phyloP scores from a whole-genome alignment of 2,888 invertebrate species.

The Electrophaes corylata region DNA sequence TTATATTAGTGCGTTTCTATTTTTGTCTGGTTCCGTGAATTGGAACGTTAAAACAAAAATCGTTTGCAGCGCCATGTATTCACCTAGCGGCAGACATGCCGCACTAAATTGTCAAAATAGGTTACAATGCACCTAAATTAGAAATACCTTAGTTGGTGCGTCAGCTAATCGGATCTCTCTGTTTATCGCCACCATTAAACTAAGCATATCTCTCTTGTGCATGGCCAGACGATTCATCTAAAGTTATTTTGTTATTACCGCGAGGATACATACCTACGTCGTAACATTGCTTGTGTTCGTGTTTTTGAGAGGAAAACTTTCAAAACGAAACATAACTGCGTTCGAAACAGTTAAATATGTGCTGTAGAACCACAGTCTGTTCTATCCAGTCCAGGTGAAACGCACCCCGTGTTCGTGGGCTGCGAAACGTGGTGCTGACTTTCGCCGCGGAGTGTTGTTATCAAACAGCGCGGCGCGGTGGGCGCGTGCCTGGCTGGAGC shows the following conservation, averaged over 20 bases:
- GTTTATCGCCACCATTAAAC: slow-evolving; percentile 40
- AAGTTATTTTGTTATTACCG: slow-evolving; percentile 53
- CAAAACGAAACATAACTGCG: slow-evolving; percentile 43
- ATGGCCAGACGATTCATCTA: slow-evolving; percentile 52
- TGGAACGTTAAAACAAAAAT: slow-evolving; percentile 51
- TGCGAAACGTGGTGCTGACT: slow-evolving; percentile 58
- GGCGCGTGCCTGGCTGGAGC: slow-evolving; percentile 27
- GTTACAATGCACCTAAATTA: slow-evolving; percentile 60
- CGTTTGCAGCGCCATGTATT: slow-evolving; percentile 55
- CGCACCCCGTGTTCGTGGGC: slow-evolving; percentile 49
- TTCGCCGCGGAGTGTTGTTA: slow-evolving; percentile 64
- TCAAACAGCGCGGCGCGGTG: slow-evolving; percentile 61
- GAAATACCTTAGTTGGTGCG: slow-evolving; percentile 40
- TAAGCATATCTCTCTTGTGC: slow-evolving; percentile 37
- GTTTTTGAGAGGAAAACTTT: slow-evolving; percentile 58
- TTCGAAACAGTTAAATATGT: slow-evolving; percentile 61
- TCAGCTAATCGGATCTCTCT: slow-evolving; percentile 53
- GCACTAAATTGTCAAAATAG: slow-evolving; percentile 82
- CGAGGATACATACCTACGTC: slow-evolving; percentile 77
- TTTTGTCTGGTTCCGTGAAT: slow-evolving; percentile 33
- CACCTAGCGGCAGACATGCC: slow-evolving; percentile 72
- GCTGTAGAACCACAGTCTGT: slow-evolving; percentile 51
- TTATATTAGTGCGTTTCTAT: too few species aligned
- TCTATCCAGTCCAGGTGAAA: slow-evolving; percentile 67
- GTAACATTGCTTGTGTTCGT: slow-evolving; percentile 69